Evolutionary conservation across 2,113 vertebrate genomes (phyloP), one percentile per base, ranked within the genome.

Genomic region (Cyphomyrus discorhynchus): DNA sequence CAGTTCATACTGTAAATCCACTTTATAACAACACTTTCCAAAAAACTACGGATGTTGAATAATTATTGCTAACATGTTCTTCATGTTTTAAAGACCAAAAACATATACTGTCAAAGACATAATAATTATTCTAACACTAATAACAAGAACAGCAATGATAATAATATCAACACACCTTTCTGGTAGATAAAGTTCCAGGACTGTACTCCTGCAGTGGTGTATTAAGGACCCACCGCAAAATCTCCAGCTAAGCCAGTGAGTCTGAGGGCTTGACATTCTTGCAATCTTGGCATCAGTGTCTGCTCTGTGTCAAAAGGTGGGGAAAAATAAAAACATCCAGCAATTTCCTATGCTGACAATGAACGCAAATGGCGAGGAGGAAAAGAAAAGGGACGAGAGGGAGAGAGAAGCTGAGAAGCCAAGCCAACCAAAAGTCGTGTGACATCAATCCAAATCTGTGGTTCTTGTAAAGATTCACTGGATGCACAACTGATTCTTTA

Each of bases 401-500:
- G 56, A 91, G 49, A 91, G 39, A 89, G 46, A 35, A 86, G 50
- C 77, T 87, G 89, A 56, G 77, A 93, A 93, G 93, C 92, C 94
- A 95, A 95, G 95, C 95, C 94, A 93, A 93, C 89, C 92, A 91
- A 92, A 96, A 95, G 95, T 95, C 94, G 95, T 95, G 93, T 96
- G 95, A 96, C 95, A 96, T 96, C 95, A 96, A 95, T 96, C 94
- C 93, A 93, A 92, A 87, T 89, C 92, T 94, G 92, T 92, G 50
- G 92, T 89, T 88, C 49, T 84, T 92, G 86, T 42, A 88, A 56
- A 89, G 53, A 89, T 88, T 96, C 95, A 96, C 94, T 96, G 95
- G 94, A 95, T 95, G 92, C 95, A 96, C 89, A 96, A 94, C 92
- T 95, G 95, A 90, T 95, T 96, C 93, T 96, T 96, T 95, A 96